Base-by-base conservation (phyloP, 1,140 invertebrate genomes). In the Bombus confusus region DNA sequence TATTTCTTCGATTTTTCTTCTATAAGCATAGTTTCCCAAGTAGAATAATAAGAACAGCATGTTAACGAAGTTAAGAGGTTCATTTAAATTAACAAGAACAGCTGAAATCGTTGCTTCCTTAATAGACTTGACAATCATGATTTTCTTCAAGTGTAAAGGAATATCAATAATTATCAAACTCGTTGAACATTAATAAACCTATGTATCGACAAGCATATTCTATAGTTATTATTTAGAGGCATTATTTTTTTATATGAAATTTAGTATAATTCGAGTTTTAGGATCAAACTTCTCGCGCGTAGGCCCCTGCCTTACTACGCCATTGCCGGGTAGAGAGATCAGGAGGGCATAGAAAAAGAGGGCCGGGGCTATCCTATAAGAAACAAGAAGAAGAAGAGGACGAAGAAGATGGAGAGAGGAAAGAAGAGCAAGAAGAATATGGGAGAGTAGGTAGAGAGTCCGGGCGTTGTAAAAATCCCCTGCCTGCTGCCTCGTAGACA, bases 391-490 rank as follows among this genome's bases (percentile, higher is more conserved):
- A 91, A 85, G 85, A 87, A 88, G 84, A 69, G 73, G 68, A 79
- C 85, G 84, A 88, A 71, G 75, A 59, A 81, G 76, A 86, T 12
- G 34, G 78, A 81, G 74, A 80, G 82, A 78, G 71, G 88, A 83
- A 83, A 83, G 71, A 85, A 88, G 78, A 83, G 84, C 68, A 83
- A 85, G 83, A 89, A 79, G 87, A 88, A 81, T 88, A 86, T 64
- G 80, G 80, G 86, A 75, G 83, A 88, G 85, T 89, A 91, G 91
- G 89, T 91, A 92, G 92, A 83, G 71, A 64, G 86, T 86, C 89
- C 83, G 86, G 76, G 87, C 89, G 91, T 91, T 92, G 91, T 92
- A 92, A 92, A 91, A 93, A 92, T 92, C 90, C 89, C 88, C 81
- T 81, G 88, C 37, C 87, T 86, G 90, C 72, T 81, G 82, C 88